A percentile compares a stretch with the other conserved stretches of the same genome.
Conservation (phyloP, 1,140 invertebrate genomes). For the Drosophila murphyi region DNA sequence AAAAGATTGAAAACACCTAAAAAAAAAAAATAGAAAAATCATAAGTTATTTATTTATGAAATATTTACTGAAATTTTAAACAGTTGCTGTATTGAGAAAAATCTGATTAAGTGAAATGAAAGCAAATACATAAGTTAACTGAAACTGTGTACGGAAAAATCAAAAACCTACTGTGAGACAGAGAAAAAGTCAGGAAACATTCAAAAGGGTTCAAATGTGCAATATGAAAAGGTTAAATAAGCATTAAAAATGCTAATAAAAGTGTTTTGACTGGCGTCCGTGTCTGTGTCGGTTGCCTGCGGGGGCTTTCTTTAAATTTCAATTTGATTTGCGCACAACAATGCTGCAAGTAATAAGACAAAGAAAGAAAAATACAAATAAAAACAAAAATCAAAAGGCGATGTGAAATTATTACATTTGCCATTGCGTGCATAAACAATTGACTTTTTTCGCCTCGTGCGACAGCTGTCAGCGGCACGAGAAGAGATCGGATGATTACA, state of each 20-base stretch:
- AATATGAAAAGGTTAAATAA: constrained; percentile 53
- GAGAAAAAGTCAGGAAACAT: constrained; percentile 22
- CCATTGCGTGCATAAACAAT: constrained; percentile 63
- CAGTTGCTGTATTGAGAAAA: neutral
- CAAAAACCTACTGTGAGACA: constrained; percentile 25
- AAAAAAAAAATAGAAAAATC: neutral
- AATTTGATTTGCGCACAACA: constrained; percentile 19
- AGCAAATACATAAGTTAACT: neutral
- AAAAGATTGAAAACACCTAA: neutral
- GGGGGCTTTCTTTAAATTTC: constrained; percentile 38
- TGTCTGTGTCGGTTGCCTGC: constrained; percentile 9
- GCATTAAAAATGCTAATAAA: constrained; percentile 68
- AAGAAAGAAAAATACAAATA: constrained; percentile 12
- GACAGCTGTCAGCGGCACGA: constrained; percentile 21
- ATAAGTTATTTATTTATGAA: neutral
- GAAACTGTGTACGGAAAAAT: neutral
- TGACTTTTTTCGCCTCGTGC: constrained; percentile 42
- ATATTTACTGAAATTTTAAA: neutral
- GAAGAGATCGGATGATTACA: constrained; percentile 40
- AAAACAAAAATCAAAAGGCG: constrained; percentile 40
- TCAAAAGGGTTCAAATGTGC: constrained; percentile 45
- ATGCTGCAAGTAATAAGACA: constrained; percentile 41
- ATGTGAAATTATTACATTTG: constrained; percentile 59
- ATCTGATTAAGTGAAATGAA: neutral
- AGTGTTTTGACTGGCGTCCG: constrained; percentile 3